Base-by-base conservation (phyloP, 2,888 invertebrate genomes). In the Pseudococcus longispinus region DNA sequence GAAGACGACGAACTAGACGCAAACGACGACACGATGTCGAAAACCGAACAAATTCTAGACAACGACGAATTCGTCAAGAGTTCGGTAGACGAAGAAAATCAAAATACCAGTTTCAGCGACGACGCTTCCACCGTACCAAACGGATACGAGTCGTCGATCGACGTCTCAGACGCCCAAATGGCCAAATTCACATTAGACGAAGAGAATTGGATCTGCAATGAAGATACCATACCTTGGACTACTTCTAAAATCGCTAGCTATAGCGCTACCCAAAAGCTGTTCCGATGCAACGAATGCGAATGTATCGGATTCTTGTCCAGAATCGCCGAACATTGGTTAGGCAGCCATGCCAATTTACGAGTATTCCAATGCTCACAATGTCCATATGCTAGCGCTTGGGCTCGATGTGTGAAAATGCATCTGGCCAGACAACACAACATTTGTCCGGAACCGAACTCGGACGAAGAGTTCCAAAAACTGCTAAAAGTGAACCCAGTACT, bases 181-280 rank as follows among this genome's bases (percentile, higher is more conserved):
- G 91, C 94, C 89, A 94, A 77, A 32, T 86, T 86, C 20, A 86
- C 86, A 0, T 20, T 90, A n/a, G 86, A 86, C 51, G 84, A 84
- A 37, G 92, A 92, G 88, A 91, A 92, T 88, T 95, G 95, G 95
- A 93, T 94, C 88, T 93, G 93, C 84, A 94, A 94, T 89, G 94
- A 95, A 89, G 94, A 95, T 90, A 92, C 92, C 88, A 92, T 95
- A 88, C 93, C 93, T 88, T 95, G 95, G 94, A 95, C 95, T 88
- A 94, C 94, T 90, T 95, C 95, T 65, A 95, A 95, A 91, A 93
- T 96, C 88, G 96, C 95, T 87, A 94, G 95, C 89, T 96, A 95
- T 91, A 95, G 95, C 91, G 94, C 94, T 2, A 93, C 93, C 87
- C 95, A 95, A 91, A 94, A 95, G 88, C 92, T 95, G 86, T 95